Evolutionary conservation across 2,797 vertebrate genomes (phyloP).

Genomic region (Pangasius krempfi): DNA sequence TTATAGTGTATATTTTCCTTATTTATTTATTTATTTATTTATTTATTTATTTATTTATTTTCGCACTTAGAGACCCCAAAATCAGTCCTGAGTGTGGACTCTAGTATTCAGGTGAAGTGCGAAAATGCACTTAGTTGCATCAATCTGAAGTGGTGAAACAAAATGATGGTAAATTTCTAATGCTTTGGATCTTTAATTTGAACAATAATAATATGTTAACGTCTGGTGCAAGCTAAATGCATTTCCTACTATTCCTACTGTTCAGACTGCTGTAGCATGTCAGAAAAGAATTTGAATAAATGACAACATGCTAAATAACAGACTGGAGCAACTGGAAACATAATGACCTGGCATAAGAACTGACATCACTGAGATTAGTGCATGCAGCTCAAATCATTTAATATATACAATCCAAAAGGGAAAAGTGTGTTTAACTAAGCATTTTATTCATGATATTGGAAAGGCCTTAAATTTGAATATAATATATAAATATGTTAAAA

Average conservation of each 20-base stretch:
- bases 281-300: not conserved
- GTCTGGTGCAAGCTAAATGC: not conserved
- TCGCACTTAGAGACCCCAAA: not conserved
- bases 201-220: not conserved
- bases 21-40: not conserved
- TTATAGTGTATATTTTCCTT: not conserved
- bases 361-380: not conserved
- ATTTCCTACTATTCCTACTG: not conserved
- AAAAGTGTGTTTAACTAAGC: not conserved
- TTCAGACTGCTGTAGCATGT: not conserved
- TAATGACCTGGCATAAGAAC: not conserved
- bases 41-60: no score
- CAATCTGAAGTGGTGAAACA: not conserved
- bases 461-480: not conserved
- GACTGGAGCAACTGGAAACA: not conserved
- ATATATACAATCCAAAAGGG: not conserved
- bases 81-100: not conserved
- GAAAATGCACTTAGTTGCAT: not conserved
- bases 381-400: not conserved
- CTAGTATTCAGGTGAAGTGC: not conserved
- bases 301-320: not conserved
- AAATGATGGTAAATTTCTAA: not conserved
- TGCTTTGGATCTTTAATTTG: not conserved
- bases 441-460: not conserved
- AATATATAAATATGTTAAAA: not conserved